These are phyloP conservation scores for Trachelus tabidus DNA, from an alignment of 2,888 invertebrate genomes.

Conservation along the genomic window DNA sequence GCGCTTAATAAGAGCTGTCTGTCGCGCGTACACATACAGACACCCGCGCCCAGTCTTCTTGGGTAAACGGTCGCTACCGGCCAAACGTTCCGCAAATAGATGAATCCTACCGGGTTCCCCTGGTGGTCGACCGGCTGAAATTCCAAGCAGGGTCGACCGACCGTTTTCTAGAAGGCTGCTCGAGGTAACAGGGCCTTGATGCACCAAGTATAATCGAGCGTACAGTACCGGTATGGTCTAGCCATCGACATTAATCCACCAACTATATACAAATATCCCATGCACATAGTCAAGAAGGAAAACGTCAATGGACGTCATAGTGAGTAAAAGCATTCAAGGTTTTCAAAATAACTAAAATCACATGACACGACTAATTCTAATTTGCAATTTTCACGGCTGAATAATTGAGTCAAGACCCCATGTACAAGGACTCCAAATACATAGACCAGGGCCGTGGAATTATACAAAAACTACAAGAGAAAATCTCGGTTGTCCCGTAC, in stretches of 20 bases:
- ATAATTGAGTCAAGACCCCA: not conserved
- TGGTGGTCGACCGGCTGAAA: not conserved
- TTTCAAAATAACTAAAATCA: not conserved
- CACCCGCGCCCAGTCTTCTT: not conserved
- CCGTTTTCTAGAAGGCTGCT: not conserved
- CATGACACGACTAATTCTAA: not conserved
- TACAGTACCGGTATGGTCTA: not conserved
- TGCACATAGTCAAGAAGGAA: not conserved
- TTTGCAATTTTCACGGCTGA: not conserved
- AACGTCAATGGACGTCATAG: not conserved
- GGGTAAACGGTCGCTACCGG: not conserved
- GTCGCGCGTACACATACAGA: not conserved
- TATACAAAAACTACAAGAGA: not conserved
- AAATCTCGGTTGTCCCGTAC: not conserved
- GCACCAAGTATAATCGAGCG: not conserved
- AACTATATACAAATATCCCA: not conserved
- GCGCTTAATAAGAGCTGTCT: not conserved
- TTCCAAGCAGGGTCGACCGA: not conserved
- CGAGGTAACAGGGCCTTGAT: not conserved
- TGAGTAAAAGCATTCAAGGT: not conserved
- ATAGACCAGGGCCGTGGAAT: not conserved
- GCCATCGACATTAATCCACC: not conserved
- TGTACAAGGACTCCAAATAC: not conserved
- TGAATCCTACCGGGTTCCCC: not conserved
- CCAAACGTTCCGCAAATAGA: not conserved